A percentile compares a stretch with the other conserved stretches of the same genome.
These are phyloP conservation scores for Ornithorhynchus anatinus DNA, from an alignment of 2,113 vertebrate species.

Conservation along the genomic window DNA sequence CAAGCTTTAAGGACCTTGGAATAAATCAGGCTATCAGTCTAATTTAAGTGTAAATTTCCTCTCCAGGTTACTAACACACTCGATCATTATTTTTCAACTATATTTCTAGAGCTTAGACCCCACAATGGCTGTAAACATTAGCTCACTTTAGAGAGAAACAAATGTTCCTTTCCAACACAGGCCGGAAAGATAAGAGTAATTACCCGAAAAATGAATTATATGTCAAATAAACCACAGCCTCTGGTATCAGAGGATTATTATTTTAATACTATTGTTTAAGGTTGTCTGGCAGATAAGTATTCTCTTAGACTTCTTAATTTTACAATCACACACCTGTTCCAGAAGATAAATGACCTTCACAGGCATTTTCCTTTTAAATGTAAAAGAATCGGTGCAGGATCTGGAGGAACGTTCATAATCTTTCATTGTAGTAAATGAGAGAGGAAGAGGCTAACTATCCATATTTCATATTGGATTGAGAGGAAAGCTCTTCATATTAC, in stretches of 20 bases:
- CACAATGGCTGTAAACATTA: too few relatives aligned
- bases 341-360: background rate
- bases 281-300: background rate
- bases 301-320: background rate
- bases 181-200: too few relatives aligned
- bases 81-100: background rate
- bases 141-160: too few relatives aligned
- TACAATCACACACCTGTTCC: background rate
- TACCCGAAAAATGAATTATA: too few relatives aligned
- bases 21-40: too few relatives aligned
- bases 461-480: background rate
- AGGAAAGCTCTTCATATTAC: background rate
- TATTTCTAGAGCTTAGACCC: too few relatives aligned
- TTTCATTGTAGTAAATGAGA: background rate
- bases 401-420: background rate
- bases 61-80: background rate
- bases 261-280: background rate
- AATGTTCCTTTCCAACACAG: too few relatives aligned
- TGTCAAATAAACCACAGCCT: too few relatives aligned
- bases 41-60: background rate
- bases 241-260: too few relatives aligned
- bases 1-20: too few relatives aligned
- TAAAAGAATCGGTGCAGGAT: background rate
- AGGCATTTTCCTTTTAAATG: background rate
- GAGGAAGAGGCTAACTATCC: background rate